A percentile compares a stretch with the other conserved stretches of the same genome.
phyloP scores from a whole-genome alignment of 2,113 vertebrate genomes.

The Thunnus maccoyii region DNA sequence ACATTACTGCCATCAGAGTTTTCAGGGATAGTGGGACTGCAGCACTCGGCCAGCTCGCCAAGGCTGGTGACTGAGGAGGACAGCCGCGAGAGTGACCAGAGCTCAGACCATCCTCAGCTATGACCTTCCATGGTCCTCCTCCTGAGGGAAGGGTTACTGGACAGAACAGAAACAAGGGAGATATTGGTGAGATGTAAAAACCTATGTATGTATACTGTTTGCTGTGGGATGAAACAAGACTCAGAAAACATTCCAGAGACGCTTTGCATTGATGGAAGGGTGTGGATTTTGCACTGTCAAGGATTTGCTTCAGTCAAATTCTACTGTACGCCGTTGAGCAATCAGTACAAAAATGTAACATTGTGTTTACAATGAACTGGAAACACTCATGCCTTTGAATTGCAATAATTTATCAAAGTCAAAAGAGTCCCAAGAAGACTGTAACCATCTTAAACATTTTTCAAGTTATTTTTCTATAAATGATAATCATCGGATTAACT shows the following conservation, averaged over 20 bases:
- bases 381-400: slow-evolving; percentile 4
- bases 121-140: slow-evolving; percentile 75
- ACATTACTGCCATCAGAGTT: slow-evolving; percentile 92
- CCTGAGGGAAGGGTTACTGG: background rate
- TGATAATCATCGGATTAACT: background rate
- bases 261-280: slow-evolving; percentile 76
- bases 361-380: slow-evolving; percentile 3
- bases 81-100: slow-evolving; percentile 95
- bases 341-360: slow-evolving; percentile 44
- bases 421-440: background rate
- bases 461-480: slow-evolving; percentile 3
- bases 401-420: slow-evolving; percentile 29
- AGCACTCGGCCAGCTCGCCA: slow-evolving; percentile 86
- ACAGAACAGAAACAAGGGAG: slow-evolving; percentile 16
- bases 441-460: background rate
- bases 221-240: slow-evolving; percentile 77
- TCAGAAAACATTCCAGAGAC: slow-evolving; percentile 88
- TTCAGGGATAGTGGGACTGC: slow-evolving; percentile 84
- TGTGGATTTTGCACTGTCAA: slow-evolving; percentile 89
- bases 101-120: slow-evolving; percentile 93
- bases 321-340: slow-evolving; percentile 61
- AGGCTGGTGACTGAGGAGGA: slow-evolving; percentile 87
- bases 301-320: slow-evolving; percentile 57
- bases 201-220: background rate
- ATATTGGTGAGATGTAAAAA: background rate